These are phyloP conservation scores for Anomalospiza imberbis DNA, from an alignment of 2,797 vertebrate species.

Conservation along the genomic window DNA sequence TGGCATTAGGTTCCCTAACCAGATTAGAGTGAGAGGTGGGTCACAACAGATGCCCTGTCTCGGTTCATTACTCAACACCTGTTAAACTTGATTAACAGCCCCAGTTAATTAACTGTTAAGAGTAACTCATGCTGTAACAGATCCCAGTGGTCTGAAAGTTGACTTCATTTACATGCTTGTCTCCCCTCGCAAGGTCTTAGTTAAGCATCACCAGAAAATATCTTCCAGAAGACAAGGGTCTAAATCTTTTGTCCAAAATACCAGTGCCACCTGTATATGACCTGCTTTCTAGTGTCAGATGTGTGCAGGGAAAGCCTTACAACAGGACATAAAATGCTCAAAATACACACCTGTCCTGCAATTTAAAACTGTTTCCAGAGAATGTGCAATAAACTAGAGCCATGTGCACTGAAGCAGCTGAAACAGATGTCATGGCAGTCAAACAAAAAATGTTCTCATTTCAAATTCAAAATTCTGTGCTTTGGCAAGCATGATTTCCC, in stretches of 20 bases:
- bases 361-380: not conserved
- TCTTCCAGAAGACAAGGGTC: not conserved
- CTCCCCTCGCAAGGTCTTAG: slow-evolving; percentile 71
- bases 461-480: slow-evolving; percentile 25
- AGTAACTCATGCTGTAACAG: slow-evolving; percentile 65
- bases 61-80: slow-evolving; percentile 79
- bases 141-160: slow-evolving; percentile 69
- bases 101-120: slow-evolving; percentile 73
- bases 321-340: not conserved
- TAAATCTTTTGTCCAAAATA: not conserved
- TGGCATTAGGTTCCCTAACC: slow-evolving; percentile 53
- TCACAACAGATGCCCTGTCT: slow-evolving; percentile 76
- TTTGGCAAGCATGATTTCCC: not conserved
- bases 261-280: not conserved
- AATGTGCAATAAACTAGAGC: not conserved
- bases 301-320: not conserved
- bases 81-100: slow-evolving; percentile 75
- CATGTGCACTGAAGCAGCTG: not conserved
- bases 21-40: slow-evolving; percentile 58
- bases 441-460: slow-evolving; percentile 6
- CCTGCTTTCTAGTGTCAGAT: not conserved
- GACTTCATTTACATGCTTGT: slow-evolving; percentile 72
- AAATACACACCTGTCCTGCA: not conserved
- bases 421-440: slow-evolving; percentile 37
- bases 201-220: slow-evolving; percentile 41